Percentiles rank a stretch among this genome's conserved stretches.
Conservation (phyloP, 1,140 invertebrate species). For the Pomacea maculata region DNA sequence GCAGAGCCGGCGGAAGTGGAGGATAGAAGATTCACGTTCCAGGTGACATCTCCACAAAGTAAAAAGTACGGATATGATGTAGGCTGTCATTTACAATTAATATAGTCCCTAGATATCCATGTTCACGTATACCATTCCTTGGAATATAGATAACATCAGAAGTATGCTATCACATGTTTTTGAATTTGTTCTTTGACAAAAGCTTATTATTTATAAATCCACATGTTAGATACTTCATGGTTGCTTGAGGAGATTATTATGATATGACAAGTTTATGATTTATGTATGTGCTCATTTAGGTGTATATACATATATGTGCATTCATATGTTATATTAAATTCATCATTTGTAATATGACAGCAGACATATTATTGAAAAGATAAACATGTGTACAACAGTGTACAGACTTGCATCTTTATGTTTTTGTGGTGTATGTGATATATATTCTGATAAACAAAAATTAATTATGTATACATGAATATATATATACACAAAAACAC, state of each 20-base stretch:
- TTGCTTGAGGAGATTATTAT: neutral
- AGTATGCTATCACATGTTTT: neutral
- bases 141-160: neutral
- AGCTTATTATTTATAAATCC: neutral
- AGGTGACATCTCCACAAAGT: conserved; percentile 51
- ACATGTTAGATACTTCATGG: neutral
- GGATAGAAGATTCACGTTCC: conserved; percentile 67
- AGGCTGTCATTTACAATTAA: neutral
- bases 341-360: too few relatives aligned
- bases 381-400: too few relatives aligned
- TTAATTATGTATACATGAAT: too few relatives aligned
- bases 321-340: neutral
- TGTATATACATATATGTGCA: conserved; percentile 3
- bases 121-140: neutral
- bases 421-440: too few relatives aligned
- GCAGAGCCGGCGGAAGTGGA: conserved; percentile 64
- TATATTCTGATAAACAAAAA: too few relatives aligned
- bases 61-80: conserved; percentile 50
- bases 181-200: neutral
- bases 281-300: conserved; percentile 9
- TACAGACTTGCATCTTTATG: too few relatives aligned
- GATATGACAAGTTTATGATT: neutral
- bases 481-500: too few relatives aligned
- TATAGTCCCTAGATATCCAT: neutral
- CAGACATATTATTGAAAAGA: too few relatives aligned